A percentile compares a stretch with the other conserved stretches of the same genome.
Conservation (phyloP, 2,797 vertebrate genomes). For the Acridotheres tristis region DNA sequence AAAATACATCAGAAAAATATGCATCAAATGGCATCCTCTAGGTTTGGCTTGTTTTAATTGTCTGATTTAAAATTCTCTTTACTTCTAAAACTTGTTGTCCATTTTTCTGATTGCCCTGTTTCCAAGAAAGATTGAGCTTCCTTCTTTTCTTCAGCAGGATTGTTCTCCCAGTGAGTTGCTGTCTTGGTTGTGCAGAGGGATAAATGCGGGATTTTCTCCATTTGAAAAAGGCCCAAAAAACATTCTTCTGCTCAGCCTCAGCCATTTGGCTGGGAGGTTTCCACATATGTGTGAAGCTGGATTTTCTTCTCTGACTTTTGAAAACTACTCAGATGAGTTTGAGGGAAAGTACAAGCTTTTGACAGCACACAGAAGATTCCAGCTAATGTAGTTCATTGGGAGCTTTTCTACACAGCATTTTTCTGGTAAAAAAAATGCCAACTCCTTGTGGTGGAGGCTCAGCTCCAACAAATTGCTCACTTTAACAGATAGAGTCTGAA, state of each 20-base stretch:
- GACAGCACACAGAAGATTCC: neutral
- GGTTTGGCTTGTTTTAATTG: neutral
- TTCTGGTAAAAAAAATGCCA: neutral
- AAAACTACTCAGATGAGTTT: neutral
- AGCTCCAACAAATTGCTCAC: neutral
- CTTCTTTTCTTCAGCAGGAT: neutral
- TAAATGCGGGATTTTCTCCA: neutral
- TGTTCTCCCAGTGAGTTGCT: neutral
- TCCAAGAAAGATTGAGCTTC: neutral
- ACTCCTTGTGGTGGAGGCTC: neutral
- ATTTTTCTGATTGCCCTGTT: neutral
- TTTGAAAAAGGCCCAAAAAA: neutral
- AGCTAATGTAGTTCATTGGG: neutral
- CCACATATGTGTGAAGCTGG: neutral
- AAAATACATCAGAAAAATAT: neutral
- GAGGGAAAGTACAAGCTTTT: constrained; percentile 9
- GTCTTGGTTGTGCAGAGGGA: neutral
- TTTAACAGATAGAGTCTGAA: neutral
- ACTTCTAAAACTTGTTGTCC: neutral
- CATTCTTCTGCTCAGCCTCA: neutral
- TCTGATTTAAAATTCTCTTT: neutral
- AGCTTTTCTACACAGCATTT: neutral
- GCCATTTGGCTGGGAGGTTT: constrained; percentile 1
- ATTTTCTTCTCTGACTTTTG: neutral
- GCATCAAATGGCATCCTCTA: neutral